These are phyloP conservation scores for Cichladusa arquata DNA, from an alignment of 2,113 vertebrate genomes.

Conservation along the genomic window DNA sequence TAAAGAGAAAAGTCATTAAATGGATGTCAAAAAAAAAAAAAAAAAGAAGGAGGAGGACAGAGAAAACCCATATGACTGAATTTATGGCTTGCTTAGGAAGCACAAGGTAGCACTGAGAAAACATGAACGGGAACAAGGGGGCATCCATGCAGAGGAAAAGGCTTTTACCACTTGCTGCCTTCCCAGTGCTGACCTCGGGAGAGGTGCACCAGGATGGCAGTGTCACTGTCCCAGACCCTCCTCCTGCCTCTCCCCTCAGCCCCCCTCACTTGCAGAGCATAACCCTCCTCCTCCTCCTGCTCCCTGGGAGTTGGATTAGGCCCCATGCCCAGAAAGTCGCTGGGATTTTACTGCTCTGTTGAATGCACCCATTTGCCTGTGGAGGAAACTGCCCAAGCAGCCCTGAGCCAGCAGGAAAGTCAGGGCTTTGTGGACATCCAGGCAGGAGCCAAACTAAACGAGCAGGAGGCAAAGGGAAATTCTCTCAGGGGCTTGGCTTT, in stretches of 20 bases:
- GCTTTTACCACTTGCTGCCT: neutral
- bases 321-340: neutral
- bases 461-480: neutral
- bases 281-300: neutral
- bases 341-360: neutral
- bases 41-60: neutral
- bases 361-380: slow-evolving; percentile 61
- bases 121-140: slow-evolving; percentile 11
- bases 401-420: slow-evolving; percentile 42
- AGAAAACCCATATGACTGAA: slow-evolving; percentile 57
- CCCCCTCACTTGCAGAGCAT: neutral
- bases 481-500: neutral
- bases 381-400: neutral
- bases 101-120: slow-evolving; percentile 55
- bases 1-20: slow-evolving; percentile 64
- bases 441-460: slow-evolving; percentile 14
- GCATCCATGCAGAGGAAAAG: neutral
- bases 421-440: slow-evolving; percentile 32
- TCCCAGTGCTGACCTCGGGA: neutral
- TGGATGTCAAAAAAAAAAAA: neutral
- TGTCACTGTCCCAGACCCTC: neutral
- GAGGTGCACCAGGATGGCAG: neutral
- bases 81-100: slow-evolving; percentile 51
- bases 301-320: slow-evolving; percentile 45
- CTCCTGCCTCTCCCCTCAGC: neutral